A percentile compares a stretch with the other conserved stretches of the same genome.
These are phyloP conservation scores for Aptenodytes forsteri DNA, from an alignment of 2,113 vertebrate species.

Conservation along the genomic window DNA sequence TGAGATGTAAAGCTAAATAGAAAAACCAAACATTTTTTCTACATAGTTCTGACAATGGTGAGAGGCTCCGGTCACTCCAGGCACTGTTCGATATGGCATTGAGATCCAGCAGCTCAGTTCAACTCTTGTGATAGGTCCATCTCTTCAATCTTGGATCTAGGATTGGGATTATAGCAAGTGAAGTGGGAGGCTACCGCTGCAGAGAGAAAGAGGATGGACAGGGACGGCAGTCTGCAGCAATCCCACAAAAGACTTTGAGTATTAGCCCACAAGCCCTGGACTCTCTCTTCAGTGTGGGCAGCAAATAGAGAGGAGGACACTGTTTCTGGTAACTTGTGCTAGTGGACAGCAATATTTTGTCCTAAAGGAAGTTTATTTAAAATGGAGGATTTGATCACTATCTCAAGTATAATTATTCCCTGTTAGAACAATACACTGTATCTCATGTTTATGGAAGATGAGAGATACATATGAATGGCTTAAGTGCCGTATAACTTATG, in stretches of 20 bases:
- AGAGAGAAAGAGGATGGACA: neutral
- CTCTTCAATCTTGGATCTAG: neutral
- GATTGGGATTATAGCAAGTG: neutral
- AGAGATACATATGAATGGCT: neutral
- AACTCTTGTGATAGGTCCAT: neutral
- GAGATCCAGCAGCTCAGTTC: neutral
- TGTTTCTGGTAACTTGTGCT: neutral
- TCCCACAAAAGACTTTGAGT: neutral
- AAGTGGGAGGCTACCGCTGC: neutral
- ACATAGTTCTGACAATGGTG: neutral
- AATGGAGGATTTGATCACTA: neutral
- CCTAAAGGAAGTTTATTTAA: neutral
- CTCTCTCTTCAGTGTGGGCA: neutral
- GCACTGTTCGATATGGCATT: neutral
- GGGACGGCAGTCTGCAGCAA: neutral
- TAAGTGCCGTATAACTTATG: neutral
- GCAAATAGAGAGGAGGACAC: neutral
- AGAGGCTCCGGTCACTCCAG: neutral
- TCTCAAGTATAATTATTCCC: neutral
- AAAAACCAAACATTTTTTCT: neutral
- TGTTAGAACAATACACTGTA: neutral
- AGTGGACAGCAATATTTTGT: neutral
- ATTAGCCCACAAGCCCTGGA: neutral
- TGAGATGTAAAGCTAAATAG: neutral
- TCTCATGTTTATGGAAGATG: neutral